These are phyloP conservation scores for Prolemur simus DNA, from an alignment of 2,113 vertebrate genomes.

Conservation along the genomic window DNA sequence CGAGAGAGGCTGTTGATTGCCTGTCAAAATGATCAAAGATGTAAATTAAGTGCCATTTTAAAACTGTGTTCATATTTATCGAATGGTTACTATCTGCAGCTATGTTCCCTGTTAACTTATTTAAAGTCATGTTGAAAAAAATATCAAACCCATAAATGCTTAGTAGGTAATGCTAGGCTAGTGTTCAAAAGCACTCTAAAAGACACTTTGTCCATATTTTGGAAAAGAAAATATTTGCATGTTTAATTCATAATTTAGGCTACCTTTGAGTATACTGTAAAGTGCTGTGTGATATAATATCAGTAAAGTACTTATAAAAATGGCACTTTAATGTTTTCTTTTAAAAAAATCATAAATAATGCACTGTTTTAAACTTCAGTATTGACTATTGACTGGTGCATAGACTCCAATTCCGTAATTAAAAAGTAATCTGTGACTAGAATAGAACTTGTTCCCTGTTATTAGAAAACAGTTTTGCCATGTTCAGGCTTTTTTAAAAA, in stretches of 20 bases:
- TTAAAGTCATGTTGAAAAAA: slow-evolving; percentile 57
- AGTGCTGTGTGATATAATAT: slow-evolving; percentile 73
- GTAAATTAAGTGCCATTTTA: slow-evolving; percentile 70
- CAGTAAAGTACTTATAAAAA: slow-evolving; percentile 76
- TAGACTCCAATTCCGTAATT: slow-evolving; percentile 67
- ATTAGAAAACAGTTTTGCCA: slow-evolving; percentile 59
- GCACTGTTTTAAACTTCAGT: slow-evolving; percentile 76
- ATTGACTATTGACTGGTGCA: slow-evolving; percentile 72
- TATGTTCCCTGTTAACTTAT: slow-evolving; percentile 67
- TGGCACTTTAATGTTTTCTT: slow-evolving; percentile 76
- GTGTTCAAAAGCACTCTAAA: slow-evolving; percentile 71
- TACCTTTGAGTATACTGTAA: slow-evolving; percentile 68
- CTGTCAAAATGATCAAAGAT: slow-evolving; percentile 47
- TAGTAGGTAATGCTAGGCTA: slow-evolving; percentile 55
- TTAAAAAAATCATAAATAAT: slow-evolving; percentile 61
- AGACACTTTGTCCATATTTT: slow-evolving; percentile 56
- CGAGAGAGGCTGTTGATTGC: slow-evolving; percentile 8
- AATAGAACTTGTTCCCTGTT: slow-evolving; percentile 56
- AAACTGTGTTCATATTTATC: slow-evolving; percentile 58
- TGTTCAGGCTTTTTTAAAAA: slow-evolving; percentile 42
- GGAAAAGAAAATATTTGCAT: slow-evolving; percentile 72
- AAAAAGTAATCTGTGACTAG: slow-evolving; percentile 66
- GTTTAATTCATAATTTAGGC: slow-evolving; percentile 72
- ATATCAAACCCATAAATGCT: slow-evolving; percentile 53
- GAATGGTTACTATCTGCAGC: slow-evolving; percentile 50